phyloP scores from a whole-genome alignment of 1,140 invertebrate species.

The Sarcophaga peregrina region DNA sequence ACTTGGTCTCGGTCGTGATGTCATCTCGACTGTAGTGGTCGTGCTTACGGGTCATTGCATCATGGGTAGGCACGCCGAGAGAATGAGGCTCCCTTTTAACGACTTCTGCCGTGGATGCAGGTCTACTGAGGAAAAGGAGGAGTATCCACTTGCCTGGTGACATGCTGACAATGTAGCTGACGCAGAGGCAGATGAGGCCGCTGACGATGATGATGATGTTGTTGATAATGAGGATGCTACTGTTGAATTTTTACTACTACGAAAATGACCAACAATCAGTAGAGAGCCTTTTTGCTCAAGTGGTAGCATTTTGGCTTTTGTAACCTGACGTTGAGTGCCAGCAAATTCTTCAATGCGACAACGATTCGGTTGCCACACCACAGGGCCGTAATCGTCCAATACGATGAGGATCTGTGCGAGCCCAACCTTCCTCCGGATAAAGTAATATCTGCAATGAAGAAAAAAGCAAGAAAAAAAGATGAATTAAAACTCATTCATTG shows the following conservation, averaged over 20 bases:
- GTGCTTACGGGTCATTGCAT: too few relatives aligned
- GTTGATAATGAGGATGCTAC: slow-evolving; percentile 28
- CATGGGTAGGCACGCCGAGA: too few relatives aligned
- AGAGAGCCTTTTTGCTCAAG: slow-evolving; percentile 77
- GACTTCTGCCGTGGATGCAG: too few relatives aligned
- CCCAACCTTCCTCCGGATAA: slow-evolving; percentile 89
- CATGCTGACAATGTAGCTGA: background rate
- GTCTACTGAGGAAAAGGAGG: too few relatives aligned
- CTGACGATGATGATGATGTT: background rate
- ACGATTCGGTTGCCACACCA: slow-evolving; percentile 83
- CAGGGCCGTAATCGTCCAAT: slow-evolving; percentile 88
- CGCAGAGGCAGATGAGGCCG: background rate
- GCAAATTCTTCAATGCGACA: slow-evolving; percentile 87
- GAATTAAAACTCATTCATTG: too few relatives aligned
- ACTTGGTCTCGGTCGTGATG: too few relatives aligned
- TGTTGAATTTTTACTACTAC: slow-evolving; percentile 69
- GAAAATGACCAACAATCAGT: slow-evolving; percentile 85
- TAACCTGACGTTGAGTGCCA: slow-evolving; percentile 78
- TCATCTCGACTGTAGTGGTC: too few relatives aligned
- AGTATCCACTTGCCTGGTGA: too few relatives aligned
- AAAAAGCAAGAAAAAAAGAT: background rate
- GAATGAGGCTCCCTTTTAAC: too few relatives aligned
- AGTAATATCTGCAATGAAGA: slow-evolving; percentile 75
- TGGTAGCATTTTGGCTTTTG: slow-evolving; percentile 82
- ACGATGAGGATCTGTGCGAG: slow-evolving; percentile 82